Evolutionary conservation across 35 echinoderm and acorn worm genomes (phyloP).

Genomic region (Diadema setosum): DNA sequence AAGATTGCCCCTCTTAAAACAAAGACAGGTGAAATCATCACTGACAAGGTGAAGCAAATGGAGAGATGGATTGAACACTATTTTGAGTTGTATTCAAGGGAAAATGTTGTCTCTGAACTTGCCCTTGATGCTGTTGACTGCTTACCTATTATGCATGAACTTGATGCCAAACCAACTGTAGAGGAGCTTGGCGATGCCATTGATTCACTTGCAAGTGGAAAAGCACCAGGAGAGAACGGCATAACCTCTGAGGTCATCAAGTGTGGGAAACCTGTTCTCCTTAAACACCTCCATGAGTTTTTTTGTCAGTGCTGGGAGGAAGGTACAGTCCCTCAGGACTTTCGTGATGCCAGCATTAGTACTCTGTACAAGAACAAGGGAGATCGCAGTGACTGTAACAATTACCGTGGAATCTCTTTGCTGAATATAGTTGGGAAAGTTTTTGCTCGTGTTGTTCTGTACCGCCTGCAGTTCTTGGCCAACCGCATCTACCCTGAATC

Average conservation of each 20-base stretch:
- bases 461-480: not conserved
- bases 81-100: not conserved
- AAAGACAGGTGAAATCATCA: not conserved
- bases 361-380: constrained; percentile 70
- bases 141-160: constrained; percentile 37
- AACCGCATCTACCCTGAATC: constrained; percentile 6
- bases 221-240: not conserved
- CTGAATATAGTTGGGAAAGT: constrained; percentile 27
- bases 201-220: not conserved
- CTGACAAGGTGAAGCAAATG: not conserved
- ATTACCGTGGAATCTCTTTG: constrained; percentile 32
- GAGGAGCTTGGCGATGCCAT: not conserved
- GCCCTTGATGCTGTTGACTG: constrained; percentile 7
- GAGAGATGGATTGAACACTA: not conserved
- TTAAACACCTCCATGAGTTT: too few species aligned
- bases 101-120: not conserved
- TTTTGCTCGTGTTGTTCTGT: constrained; percentile 15
- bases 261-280: too few species aligned
- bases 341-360: constrained; percentile 44
- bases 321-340: constrained; percentile 17
- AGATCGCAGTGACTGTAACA: constrained; percentile 58
- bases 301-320: constrained; percentile 26
- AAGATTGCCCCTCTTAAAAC: constrained; percentile 31
- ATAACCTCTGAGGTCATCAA: too few species aligned
- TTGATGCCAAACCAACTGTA: constrained; percentile 23